These are phyloP conservation scores for Drosophila triauraria DNA, from an alignment of 1,140 invertebrate genomes.

Conservation along the genomic window DNA sequence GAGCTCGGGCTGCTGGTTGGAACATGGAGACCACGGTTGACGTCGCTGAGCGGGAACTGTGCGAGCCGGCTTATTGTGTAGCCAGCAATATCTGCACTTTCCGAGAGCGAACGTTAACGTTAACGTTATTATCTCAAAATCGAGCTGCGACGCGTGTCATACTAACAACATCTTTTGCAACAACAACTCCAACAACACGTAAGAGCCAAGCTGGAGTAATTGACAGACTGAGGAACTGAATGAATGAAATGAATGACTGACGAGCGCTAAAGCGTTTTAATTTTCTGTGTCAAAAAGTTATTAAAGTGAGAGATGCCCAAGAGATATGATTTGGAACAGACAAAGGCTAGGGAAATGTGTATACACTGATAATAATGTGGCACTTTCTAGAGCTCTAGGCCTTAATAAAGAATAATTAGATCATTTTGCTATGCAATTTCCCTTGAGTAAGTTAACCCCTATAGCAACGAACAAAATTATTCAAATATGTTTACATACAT, in stretches of 20 bases:
- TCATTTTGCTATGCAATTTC: too few relatives aligned
- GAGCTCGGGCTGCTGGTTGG: constrained; percentile 8
- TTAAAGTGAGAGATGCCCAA: constrained; percentile 64
- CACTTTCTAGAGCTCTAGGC: too few relatives aligned
- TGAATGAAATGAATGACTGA: constrained; percentile 19
- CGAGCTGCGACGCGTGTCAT: constrained; percentile 64
- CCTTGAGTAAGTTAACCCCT: too few relatives aligned
- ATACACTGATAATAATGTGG: constrained; percentile 2
- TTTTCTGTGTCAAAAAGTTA: constrained; percentile 80
- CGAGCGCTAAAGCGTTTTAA: constrained; percentile 72
- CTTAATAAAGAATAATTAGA: too few relatives aligned
- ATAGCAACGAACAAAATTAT: too few relatives aligned
- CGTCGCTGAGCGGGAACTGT: constrained; percentile 27
- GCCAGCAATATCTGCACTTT: constrained; percentile 41
- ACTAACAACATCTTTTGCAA: constrained; percentile 18
- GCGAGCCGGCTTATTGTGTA: constrained; percentile 36
- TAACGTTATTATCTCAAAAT: constrained; percentile 63
- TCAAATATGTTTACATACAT: too few relatives aligned
- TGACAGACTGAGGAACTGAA: constrained; percentile 28
- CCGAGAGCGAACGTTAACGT: constrained; percentile 30
- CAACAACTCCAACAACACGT: not conserved
- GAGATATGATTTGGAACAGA: constrained; percentile 32
- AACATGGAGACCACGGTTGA: constrained; percentile 11
- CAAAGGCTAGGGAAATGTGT: constrained; percentile 9
- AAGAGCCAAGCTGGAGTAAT: constrained; percentile 11